Conservation (phyloP, 23 tunicate genomes). For the Botrylloides violaceus region DNA sequence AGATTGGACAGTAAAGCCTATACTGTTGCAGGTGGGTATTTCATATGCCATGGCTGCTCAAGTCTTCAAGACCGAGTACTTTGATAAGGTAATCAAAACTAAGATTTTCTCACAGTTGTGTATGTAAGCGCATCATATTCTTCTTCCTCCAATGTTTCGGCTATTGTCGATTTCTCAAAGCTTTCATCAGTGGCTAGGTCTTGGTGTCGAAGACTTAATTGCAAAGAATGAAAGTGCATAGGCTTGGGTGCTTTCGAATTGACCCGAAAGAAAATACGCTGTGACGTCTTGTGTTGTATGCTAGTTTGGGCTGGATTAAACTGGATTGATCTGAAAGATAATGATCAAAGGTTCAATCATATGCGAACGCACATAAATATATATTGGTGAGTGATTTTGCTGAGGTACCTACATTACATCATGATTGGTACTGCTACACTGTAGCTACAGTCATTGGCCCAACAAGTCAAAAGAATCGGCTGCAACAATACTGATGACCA, state of each 20-base stretch:
- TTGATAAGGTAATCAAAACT: background rate
- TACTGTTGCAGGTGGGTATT: too few species aligned
- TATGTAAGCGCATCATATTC: constrained; percentile 16
- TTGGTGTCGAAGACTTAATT: constrained; percentile 31
- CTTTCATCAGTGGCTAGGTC: background rate
- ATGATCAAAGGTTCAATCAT: too few species aligned
- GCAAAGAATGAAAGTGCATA: constrained; percentile 35
- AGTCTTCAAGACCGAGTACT: too few species aligned
- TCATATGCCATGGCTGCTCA: too few species aligned
- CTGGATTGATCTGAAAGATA: constrained; percentile 61
- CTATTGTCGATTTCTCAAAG: background rate
- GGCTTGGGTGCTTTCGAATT: constrained; percentile 34
- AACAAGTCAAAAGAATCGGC: too few species aligned
- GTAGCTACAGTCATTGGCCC: too few species aligned
- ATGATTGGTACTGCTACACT: too few species aligned
- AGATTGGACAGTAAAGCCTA: too few species aligned
- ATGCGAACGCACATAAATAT: too few species aligned
- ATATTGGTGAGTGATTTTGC: too few species aligned
- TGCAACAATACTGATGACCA: too few species aligned
- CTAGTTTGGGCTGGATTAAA: constrained; percentile 61
- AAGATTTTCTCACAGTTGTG: constrained; percentile 1
- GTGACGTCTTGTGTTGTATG: constrained; percentile 31
- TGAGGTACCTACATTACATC: too few species aligned
- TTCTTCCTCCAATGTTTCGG: constrained; percentile 13
- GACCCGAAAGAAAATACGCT: constrained; percentile 26